Base-by-base conservation (phyloP, 2,888 invertebrate genomes). In the Elmis aenea region DNA sequence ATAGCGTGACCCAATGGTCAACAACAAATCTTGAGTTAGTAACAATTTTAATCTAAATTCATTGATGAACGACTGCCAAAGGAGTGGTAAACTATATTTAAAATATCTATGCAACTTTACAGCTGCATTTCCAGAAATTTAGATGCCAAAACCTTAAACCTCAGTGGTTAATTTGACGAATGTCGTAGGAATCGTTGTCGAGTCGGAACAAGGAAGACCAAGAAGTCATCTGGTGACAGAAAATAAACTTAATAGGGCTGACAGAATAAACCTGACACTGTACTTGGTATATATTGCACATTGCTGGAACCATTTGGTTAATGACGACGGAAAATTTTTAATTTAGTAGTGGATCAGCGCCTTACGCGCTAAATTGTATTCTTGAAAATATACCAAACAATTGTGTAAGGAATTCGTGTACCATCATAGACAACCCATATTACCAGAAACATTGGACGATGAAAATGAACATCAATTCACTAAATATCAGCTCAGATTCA, bases 101-200 rank as follows among this genome's bases (percentile, higher is more conserved):
- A 48, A 50, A 43, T 67, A 67, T 67, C 67, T 52, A 67, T 67
- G 59, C 64, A 54, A 51, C 61, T 54, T 47, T 38, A 23, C 56
- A 61, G 62, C 52, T 55, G 58, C 59, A 67, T 68, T 66, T 64
- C 59, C 66, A 56, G 66, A 65, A 68, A 68, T 67, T 68, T 68
- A 57, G 67, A 66, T 57, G 64, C 65, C 66, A 59, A 66, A 66
- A 42, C 42, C 54, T 59, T 50, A 44, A 44, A 46, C 46, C 47
- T 52, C 54, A 61, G 64, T 66, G 63, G 64, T 60, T 45, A 48
- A 42, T 52, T 38, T 45, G 57, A 55, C 59, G 52, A 57, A 56
- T 55, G 58, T 61, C 60, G 57, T 52, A 44, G 45, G 49, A 46
- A 59, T 62, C 62, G 67, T 66, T 67, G 67, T 65, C 67, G 68